These are phyloP conservation scores for Myzus persicae DNA, from an alignment of 1,140 invertebrate genomes.

Conservation along the genomic window DNA sequence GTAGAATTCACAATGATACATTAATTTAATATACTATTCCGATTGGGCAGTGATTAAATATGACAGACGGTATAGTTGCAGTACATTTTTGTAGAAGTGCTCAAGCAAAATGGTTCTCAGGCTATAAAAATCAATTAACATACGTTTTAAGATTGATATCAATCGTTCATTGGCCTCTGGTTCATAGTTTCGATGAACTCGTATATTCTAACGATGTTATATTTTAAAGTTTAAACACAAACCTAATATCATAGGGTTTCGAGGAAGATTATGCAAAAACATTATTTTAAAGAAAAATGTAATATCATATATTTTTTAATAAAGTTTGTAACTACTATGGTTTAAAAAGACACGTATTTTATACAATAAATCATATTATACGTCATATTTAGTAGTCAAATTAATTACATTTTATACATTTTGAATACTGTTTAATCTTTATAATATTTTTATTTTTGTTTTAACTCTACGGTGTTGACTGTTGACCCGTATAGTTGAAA, in stretches of 20 bases:
- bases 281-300: neutral
- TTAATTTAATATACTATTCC: too few species aligned
- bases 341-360: neutral
- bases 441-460: neutral
- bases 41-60: too few species aligned
- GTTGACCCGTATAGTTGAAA: neutral
- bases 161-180: neutral
- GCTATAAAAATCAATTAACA: neutral
- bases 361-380: neutral
- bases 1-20: too few species aligned
- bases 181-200: neutral
- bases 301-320: neutral
- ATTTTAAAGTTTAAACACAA: neutral
- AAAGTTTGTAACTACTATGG: neutral
- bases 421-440: neutral
- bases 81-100: neutral
- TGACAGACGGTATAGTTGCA: neutral
- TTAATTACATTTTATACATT: constrained; percentile 2
- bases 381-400: neutral
- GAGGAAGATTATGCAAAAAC: neutral
- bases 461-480: neutral
- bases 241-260: neutral
- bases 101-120: neutral
- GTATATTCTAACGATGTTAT: neutral
- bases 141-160: neutral